These are phyloP conservation scores for Cynopterus sphinx DNA, from an alignment of 2,797 vertebrate species.

Conservation along the genomic window DNA sequence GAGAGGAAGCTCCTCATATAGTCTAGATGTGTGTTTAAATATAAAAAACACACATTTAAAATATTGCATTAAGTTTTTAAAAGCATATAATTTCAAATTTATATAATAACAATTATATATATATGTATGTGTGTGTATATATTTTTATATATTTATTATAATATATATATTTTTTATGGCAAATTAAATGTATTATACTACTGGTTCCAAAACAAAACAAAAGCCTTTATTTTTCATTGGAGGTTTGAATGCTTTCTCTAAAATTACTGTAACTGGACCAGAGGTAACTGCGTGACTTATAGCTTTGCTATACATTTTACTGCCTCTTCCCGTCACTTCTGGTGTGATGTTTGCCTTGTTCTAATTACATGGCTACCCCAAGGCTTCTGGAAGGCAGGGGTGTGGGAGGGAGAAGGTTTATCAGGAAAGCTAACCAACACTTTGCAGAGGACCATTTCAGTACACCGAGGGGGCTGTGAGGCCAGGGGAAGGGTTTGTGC, in stretches of 20 bases:
- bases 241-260: neutral
- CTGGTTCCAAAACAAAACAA: neutral
- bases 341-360: neutral
- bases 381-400: neutral
- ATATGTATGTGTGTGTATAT: too few species aligned
- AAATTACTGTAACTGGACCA: neutral
- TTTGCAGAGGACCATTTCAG: neutral
- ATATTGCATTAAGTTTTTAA: neutral
- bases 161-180: neutral
- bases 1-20: neutral
- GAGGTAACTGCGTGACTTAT: neutral
- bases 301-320: neutral
- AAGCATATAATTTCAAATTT: neutral
- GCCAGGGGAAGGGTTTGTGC: neutral
- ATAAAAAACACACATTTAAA: conserved; percentile 13
- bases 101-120: too few species aligned
- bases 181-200: neutral
- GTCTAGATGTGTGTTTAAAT: neutral
- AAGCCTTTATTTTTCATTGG: neutral
- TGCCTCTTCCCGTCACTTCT: neutral
- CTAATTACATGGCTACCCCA: neutral
- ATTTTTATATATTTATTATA: too few species aligned
- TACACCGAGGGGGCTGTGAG: neutral
- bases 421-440: neutral
- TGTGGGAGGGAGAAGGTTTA: neutral